Evolutionary conservation across 1,140 invertebrate genomes (phyloP).

Genomic region (Oppia nitens): DNA sequence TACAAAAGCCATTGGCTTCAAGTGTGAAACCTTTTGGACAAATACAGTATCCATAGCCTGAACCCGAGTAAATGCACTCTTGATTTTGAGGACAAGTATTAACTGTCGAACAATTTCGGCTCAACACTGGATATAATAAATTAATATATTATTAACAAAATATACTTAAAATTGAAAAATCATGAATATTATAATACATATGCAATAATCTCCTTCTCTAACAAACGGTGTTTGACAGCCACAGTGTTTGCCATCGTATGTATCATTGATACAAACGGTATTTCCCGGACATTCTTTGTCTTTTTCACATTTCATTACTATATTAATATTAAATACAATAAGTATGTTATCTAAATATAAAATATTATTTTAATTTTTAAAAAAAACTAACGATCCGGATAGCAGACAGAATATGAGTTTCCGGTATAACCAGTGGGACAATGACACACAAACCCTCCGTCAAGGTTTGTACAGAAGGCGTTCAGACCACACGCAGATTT

Average conservation of each 20-base stretch:
- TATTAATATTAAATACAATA: slow-evolving; percentile 35
- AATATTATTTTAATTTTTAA: slow-evolving; percentile 1
- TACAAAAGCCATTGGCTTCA: slow-evolving; percentile 30
- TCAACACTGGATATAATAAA: slow-evolving; percentile 36
- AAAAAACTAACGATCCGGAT: slow-evolving; percentile 20
- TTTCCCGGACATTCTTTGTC: slow-evolving; percentile 23
- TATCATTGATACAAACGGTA: slow-evolving; percentile 22
- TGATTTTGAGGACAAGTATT: slow-evolving; percentile 24
- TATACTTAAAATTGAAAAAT: slow-evolving; percentile 3
- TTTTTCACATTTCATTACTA: slow-evolving; percentile 16
- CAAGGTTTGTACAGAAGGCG: slow-evolving; percentile 50
- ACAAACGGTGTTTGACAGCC: slow-evolving; percentile 22
- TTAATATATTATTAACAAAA: not conserved
- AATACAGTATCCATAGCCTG: slow-evolving; percentile 41
- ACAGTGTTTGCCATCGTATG: slow-evolving; percentile 19
- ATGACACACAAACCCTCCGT: slow-evolving; percentile 50
- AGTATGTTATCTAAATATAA: slow-evolving; percentile 24
- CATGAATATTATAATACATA: slow-evolving; percentile 16
- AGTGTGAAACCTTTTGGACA: slow-evolving; percentile 56
- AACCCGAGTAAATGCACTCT: slow-evolving; percentile 23
- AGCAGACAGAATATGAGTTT: slow-evolving; percentile 37
- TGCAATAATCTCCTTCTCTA: slow-evolving; percentile 24
- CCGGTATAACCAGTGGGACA: slow-evolving; percentile 58
- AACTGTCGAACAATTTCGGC: slow-evolving; percentile 22
- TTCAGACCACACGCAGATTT: slow-evolving; percentile 42